These are phyloP conservation scores for Tragelaphus strepsiceros DNA, from an alignment of 2,113 vertebrate species.

Conservation along the genomic window DNA sequence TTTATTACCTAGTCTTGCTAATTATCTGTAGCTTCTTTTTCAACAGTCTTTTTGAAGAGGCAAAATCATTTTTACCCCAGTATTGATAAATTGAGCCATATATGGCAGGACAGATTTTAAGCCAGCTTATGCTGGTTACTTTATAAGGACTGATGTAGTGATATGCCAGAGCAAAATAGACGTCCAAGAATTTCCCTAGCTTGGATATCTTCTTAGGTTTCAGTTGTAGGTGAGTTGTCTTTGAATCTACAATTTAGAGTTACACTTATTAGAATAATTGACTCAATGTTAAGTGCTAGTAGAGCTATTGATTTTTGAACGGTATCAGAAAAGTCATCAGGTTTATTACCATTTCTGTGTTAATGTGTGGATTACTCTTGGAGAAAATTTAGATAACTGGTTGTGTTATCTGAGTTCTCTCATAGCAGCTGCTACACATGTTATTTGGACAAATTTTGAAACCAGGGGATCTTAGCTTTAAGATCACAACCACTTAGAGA, in stretches of 20 bases:
- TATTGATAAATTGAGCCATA: background rate
- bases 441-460: background rate
- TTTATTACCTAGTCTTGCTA: background rate
- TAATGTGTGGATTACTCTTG: background rate
- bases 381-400: background rate
- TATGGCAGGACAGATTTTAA: background rate
- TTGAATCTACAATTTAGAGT: background rate
- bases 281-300: background rate
- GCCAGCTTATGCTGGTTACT: background rate
- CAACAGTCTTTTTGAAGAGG: background rate
- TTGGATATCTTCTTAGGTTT: background rate
- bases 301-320: background rate
- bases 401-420: background rate
- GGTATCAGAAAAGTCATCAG: constrained; percentile 5
- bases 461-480: background rate
- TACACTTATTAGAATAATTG: background rate
- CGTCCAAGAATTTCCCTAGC: background rate
- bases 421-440: background rate
- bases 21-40: background rate
- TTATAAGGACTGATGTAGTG: background rate
- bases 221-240: background rate
- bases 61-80: background rate
- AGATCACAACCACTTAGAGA: background rate
- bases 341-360: background rate
- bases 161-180: constrained; percentile 15